Evolutionary conservation across 2,113 vertebrate genomes (phyloP), one percentile per base, ranked within the genome.

Genomic region (Eonycteris spelaea): DNA sequence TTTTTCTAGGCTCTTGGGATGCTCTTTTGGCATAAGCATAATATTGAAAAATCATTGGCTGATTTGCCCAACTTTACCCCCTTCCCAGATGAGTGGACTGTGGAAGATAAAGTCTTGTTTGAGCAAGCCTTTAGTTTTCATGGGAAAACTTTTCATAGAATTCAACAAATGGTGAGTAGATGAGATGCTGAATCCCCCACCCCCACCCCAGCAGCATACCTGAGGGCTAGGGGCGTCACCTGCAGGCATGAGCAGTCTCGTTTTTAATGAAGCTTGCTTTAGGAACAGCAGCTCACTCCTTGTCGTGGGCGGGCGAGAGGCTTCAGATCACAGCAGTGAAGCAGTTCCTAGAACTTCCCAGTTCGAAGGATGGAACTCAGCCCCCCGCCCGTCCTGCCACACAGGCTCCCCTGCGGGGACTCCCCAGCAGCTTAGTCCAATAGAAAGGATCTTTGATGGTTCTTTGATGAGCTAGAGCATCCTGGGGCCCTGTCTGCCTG

Each of bases 21-120:
- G 99, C 99, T 99, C 18, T 99, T 99, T 97, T 99, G 99, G 99
- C 99, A 99, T 98, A 99, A 99, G 97, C 99, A 99, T 98, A 99
- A 99, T 97, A 99, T 99, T 0, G 99, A 99, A 98, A 99, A 99
- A 84, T 99, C 99, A 91, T 96, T 99, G 98, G 99, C 99, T 21
- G 99, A 99, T 95, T 98, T 99, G 86, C 99, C 99, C 26, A 99
- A 99, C 98, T 99, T 99, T 95, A 99, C 99, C 74, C 99, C 99
- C 0, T 99, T 99, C 97, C 99, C 99, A 59, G 99, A 99, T 90
- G 99, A 99, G 98, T 99, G 99, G 99, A 99, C 99, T 3, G 99
- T 99, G 98, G 99, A 99, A 98, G 99, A 99, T 98, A 98, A 99
- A 96, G 99, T 99, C 53, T 98, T 99, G 67, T 99, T 99, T 95